Base-by-base conservation (phyloP, 2,113 vertebrate genomes). In the Gavia stellata region DNA sequence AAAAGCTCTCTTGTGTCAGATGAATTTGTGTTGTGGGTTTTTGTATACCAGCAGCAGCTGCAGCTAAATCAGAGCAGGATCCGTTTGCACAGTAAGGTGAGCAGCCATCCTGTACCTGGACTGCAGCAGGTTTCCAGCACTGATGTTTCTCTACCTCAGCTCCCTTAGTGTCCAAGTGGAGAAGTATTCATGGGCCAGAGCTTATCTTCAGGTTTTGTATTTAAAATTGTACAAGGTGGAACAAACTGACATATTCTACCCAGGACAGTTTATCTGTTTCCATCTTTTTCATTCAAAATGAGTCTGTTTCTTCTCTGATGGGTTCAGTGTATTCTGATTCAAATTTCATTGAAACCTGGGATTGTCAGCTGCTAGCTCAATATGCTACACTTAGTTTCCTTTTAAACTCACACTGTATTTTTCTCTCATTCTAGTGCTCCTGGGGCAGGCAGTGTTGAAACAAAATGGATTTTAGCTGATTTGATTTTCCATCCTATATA, bases 401-500 rank as follows among this genome's bases (percentile, higher is more conserved):
- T 88, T 96, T 73, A 97, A 94, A 96, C 34, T 93, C 70, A 47
- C 47, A 50, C 31, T 94, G 94, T 91, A 96, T 86, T 74, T 94
- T 96, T 90, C 96, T 97, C 95, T 95, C 90, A 97, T 96, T 97
- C 91, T 67, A 66, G 67, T 65, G 95, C 77, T 96, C 70, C 66
- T 89, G 90, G 88, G 90, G 89, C 55, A 95, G 23, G 72, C 8
- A 1, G 58, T 93, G 94, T 87, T 94, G 88, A 97, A 96, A 97
- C 81, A 97, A 97, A 97, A 97, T 71, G 77, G 59, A 92, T 96
- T 97, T 97, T 81, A 95, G 96, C 38, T 89, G 90, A 97, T 97
- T 96, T 96, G 90, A 96, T 97, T 97, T 97, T 97, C 82, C 62
- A 96, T 97, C 92, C 81, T 81, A 94, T 95, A 90, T 95, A 94